Evolutionary conservation across 2,797 vertebrate species (phyloP), one percentile per base, ranked within the genome.

Genomic region (Pelodytes ibericus): DNA sequence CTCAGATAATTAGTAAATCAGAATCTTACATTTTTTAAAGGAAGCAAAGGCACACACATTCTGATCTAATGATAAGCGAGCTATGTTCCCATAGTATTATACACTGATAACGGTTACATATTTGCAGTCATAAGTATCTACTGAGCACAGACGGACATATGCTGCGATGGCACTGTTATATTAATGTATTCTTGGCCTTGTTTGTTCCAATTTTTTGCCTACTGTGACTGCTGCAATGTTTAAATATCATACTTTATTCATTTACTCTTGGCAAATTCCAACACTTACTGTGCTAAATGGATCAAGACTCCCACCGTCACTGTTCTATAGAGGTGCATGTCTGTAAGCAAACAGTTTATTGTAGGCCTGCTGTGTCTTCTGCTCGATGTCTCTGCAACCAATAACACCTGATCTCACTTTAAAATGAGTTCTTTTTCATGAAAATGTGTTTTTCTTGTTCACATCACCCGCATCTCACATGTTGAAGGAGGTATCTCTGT

Each of bases 181-280:
- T 68, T 68, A 51, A 75, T 62, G 57, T 69, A 75, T 69, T 68
- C 64, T 16, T 71, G 65, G 57, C 29, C 57, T 22, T 25, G 65
- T 57, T 51, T 75, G 58, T 27, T 74, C 63, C 26, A 60, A 53
- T 60, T n/a, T 22, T 75, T 68, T 26, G 36, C 65, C 65, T 57
- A 51, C 41, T 27, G 56, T 44, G 57, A 39, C 65, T 33, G 30
- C 20, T 68, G n/a, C 33, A 13, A 51, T 61, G 41, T 75, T 75
- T 75, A 69, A 68, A 68, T 61, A 61, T 58, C 72, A 74, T 74
- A 24, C 39, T 69, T 75, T 75, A 69, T 75, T 75, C 67, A 61
- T 68, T 68, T 69, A n/a, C 41, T 75, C 26, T 60, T 26, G 56
- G 39, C 63, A 67, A 26, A 74, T 66, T 49, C 56, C 56, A 61